These are phyloP conservation scores for Synanthedon vespiformis DNA, from an alignment of 2,888 invertebrate species.

Conservation along the genomic window DNA sequence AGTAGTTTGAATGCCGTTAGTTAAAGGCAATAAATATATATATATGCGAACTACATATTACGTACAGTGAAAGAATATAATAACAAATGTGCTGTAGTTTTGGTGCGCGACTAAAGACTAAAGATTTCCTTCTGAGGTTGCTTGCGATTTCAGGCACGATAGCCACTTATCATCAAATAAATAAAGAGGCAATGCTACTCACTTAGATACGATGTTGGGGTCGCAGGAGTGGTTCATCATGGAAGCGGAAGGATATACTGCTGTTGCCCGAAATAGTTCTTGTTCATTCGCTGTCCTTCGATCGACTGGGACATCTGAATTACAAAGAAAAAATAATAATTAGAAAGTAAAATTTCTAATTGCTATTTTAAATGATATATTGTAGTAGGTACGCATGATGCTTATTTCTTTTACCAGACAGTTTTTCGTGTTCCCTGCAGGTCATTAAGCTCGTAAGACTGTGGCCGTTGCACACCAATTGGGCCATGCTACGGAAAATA, in stretches of 20 bases:
- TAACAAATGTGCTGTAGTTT: too few relatives aligned
- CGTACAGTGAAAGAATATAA: too few relatives aligned
- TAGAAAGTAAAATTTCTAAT: too few relatives aligned
- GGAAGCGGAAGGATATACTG: slow-evolving; percentile 87
- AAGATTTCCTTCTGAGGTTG: too few relatives aligned
- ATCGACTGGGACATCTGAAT: slow-evolving; percentile 10
- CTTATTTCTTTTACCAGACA: too few relatives aligned
- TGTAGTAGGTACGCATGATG: not conserved
- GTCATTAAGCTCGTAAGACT: slow-evolving; percentile 55
- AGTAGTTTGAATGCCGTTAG: too few relatives aligned
- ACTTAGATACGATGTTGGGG: slow-evolving; percentile 83
- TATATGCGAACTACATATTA: too few relatives aligned
- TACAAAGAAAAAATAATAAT: too few relatives aligned
- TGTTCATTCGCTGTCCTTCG: slow-evolving; percentile 29
- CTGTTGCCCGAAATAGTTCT: slow-evolving; percentile 75
- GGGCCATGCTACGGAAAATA: slow-evolving; percentile 81
- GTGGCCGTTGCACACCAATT: slow-evolving; percentile 85
- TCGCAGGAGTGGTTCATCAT: slow-evolving; percentile 95
- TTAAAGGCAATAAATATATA: too few relatives aligned
- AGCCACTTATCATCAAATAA: not conserved
- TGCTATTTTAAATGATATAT: not conserved
- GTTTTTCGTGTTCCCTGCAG: slow-evolving; percentile 17
- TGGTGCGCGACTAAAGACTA: too few relatives aligned
- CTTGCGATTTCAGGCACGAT: not conserved
- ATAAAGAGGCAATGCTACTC: slow-evolving; percentile 13